Base-by-base conservation (phyloP, 2,888 invertebrate species). In the Pollenia griseotomentosa region DNA sequence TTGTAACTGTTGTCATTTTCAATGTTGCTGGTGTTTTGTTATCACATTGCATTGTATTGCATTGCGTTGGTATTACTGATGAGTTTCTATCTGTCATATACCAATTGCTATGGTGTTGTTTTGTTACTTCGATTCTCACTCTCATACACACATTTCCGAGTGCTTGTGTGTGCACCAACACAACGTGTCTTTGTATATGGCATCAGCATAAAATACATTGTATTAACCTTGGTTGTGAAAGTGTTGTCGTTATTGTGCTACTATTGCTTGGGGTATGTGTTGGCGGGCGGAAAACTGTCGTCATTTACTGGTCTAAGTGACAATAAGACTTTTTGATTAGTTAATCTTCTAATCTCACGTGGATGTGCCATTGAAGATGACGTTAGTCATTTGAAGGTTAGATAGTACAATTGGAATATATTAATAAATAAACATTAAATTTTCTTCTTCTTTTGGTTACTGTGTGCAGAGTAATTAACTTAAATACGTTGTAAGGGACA, bases 241-340 rank as follows among this genome's bases (percentile, higher is more conserved):
- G 10, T 70, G 75, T 70, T 70, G 48, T 74, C 42, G 9, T 75
- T 70, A 55, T 74, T 48, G 12, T 75, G 19, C 14, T 48, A 33
- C 5, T 59, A 5, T 12, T 53, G 0, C n/a, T 9, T 2, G n/a
- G 42, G 14, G 33, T 7, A 19, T 63, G 53, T 46, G 23, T n/a
- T 14, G 19, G 59, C 16, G 53, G 53, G 63, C 61, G 40, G 55
- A 63, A 71, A 63, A 59, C 55, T 83, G 44, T 70, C 83, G 16
- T 48, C 57, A 74, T 83, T 83, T 63, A 23, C 71, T 48, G 40
- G n/a, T 33, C 42, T 33, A 65, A 71, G 48, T 83, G 70, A 83
- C 77, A 78, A 46, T 71, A 65, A 78, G 57, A 71, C 71, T 57
- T 55, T 48, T 77, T 78, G 77, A 83, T 78, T 78, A 78, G 70